Conservation (phyloP, 1,140 invertebrate species). For the Conus ventricosus region DNA sequence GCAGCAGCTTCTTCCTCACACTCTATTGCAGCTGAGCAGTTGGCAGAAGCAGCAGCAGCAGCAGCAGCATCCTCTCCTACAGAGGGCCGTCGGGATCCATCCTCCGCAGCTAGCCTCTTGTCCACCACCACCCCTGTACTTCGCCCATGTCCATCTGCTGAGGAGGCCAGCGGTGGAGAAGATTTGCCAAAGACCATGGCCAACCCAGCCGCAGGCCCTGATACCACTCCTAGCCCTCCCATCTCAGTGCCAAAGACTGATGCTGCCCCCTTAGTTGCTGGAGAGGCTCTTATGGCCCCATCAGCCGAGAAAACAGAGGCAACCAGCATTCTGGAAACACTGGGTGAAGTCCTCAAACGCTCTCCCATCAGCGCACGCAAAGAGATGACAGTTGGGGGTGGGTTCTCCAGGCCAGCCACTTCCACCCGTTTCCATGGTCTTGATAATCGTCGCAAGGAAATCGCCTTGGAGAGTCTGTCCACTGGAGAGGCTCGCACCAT, state of each 20-base stretch:
- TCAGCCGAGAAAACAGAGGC: slow-evolving; percentile 12
- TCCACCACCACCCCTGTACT: slow-evolving; percentile 25
- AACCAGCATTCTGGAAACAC: slow-evolving; percentile 47
- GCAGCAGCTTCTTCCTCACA: slow-evolving; percentile 28
- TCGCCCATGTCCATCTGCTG: neutral
- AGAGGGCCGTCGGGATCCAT: neutral
- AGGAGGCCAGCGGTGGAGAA: slow-evolving; percentile 16
- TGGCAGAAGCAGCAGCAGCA: slow-evolving; percentile 44
- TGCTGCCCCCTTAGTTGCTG: neutral
- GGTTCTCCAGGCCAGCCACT: slow-evolving; percentile 61
- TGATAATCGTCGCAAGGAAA: slow-evolving; percentile 63
- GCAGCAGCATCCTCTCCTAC: slow-evolving; percentile 18
- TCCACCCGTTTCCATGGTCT: slow-evolving; percentile 63
- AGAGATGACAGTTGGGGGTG: slow-evolving; percentile 61
- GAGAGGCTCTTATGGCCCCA: neutral
- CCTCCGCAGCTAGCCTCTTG: slow-evolving; percentile 16
- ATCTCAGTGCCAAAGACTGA: slow-evolving; percentile 28
- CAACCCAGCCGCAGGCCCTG: neutral
- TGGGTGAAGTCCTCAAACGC: slow-evolving; percentile 55
- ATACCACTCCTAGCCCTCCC: neutral
- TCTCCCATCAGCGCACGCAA: slow-evolving; percentile 57
- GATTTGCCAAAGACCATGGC: neutral
- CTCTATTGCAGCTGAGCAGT: slow-evolving; percentile 32
- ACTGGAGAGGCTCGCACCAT: slow-evolving; percentile 70
- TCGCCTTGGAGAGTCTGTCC: slow-evolving; percentile 71